Base-by-base conservation (phyloP, 1,140 invertebrate genomes). In the Euura lappo region DNA sequence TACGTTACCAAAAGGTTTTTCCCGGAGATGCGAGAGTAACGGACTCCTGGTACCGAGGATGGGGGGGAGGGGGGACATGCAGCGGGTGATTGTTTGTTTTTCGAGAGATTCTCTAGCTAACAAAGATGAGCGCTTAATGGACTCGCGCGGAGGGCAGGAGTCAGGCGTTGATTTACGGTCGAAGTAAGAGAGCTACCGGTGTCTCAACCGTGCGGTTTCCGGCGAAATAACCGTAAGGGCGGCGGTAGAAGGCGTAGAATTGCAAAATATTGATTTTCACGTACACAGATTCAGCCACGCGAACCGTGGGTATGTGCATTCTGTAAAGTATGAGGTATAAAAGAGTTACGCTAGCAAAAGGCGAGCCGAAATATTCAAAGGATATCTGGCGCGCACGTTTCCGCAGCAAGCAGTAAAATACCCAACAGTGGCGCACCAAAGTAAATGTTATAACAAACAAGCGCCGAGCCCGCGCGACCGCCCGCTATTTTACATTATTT, bases 401-500 rank as follows among this genome's bases (percentile, higher is more conserved):
- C 28, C 67, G 67, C 67, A 42, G 67, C 28, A 28, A 68, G 44
- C 28, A 42, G 67, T 68, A 44, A 68, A 42, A 70, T 70, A 28
- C 68, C 74, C 76, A 77, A 71, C 75, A 44, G 67, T 44, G 67
- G 67, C 74, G 60, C 76, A 74, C 45, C 45, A 74, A 75, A 60
- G 74, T 74, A 75, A 81, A 79, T 76, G 74, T 75, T 78, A 78
- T 79, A 79, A 79, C 78, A 60, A 60, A 60, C 74, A 65, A 72
- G 70, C 45, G 45, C 47, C 69, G 68, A 67, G 67, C 66, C 74
- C 79, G 51, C 69, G 65, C 77, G 78, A 82, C 79, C 75, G 81
- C 82, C 81, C 79, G 82, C 84, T 86, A 85, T 87, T 87, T 85
- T 83, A 86, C 81, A 85, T 85, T 86, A 86, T 86, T 86, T 86